phyloP scores from a whole-genome alignment of 2,113 vertebrate genomes.

The Eptesicus fuscus region DNA sequence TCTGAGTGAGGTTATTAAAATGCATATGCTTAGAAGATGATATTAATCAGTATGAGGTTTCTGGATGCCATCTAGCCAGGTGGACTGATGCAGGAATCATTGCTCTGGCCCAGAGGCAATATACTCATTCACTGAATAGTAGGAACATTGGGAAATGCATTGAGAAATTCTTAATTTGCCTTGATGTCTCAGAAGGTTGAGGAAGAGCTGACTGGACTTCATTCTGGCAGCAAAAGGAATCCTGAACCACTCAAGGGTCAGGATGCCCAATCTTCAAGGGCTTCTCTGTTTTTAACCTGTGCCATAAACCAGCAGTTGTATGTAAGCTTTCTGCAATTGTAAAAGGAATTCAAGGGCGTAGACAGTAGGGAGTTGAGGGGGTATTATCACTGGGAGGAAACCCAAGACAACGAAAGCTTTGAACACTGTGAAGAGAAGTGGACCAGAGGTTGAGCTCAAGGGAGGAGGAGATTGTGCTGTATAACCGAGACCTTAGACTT shows the following conservation, averaged over 20 bases:
- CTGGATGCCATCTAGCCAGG: neutral
- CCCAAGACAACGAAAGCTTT: neutral
- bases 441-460: neutral
- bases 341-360: neutral
- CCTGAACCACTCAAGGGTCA: neutral
- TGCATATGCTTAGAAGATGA: neutral
- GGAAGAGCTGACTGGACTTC: neutral
- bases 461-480: neutral
- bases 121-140: neutral
- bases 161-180: neutral
- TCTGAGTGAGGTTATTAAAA: constrained; percentile 23
- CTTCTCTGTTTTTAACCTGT: neutral
- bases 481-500: neutral
- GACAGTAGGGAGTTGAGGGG: neutral
- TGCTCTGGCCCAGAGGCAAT: neutral
- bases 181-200: neutral
- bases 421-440: neutral
- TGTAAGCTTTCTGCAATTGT: neutral
- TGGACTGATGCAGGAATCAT: neutral
- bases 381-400: neutral
- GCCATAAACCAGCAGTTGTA: neutral
- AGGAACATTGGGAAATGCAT: neutral
- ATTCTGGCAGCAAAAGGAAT: neutral
- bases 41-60: neutral
- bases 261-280: neutral